Conservation (phyloP, 2,797 vertebrate genomes). For the Poeciliopsis presidionis region DNA sequence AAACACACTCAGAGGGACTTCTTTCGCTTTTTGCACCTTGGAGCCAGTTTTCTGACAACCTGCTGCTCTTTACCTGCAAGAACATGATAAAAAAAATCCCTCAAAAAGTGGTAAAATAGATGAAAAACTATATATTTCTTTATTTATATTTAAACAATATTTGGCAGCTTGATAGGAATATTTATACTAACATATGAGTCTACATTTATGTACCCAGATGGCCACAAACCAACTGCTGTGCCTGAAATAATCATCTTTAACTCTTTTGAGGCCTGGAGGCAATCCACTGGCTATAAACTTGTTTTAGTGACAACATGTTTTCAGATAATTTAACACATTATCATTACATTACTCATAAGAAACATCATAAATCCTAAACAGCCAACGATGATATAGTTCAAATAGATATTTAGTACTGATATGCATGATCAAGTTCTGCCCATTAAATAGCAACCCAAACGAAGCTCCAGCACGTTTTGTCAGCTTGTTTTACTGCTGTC, state of each 20-base stretch:
- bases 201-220: neutral
- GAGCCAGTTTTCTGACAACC: conserved; percentile 1
- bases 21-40: neutral
- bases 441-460: too few relatives aligned
- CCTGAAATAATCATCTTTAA: neutral
- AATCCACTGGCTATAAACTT: neutral
- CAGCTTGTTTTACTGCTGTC: too few relatives aligned
- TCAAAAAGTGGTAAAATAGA: neutral
- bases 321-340: neutral
- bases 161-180: neutral
- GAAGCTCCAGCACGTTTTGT: too few relatives aligned
- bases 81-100: neutral
- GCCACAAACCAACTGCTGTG: neutral
- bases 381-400: too few relatives aligned
- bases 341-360: too few relatives aligned
- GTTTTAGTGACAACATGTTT: neutral
- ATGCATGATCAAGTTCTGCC: too few relatives aligned
- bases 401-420: too few relatives aligned
- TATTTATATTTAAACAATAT: neutral
- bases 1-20: conserved; percentile 17
- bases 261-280: neutral
- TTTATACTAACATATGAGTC: neutral
- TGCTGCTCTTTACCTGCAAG: conserved; percentile 1
- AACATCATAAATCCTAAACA: too few relatives aligned
- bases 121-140: neutral